A percentile compares a stretch with the other conserved stretches of the same genome.
phyloP scores from a whole-genome alignment of 2,888 invertebrate species.

The Drosophila hawaiiensis region DNA sequence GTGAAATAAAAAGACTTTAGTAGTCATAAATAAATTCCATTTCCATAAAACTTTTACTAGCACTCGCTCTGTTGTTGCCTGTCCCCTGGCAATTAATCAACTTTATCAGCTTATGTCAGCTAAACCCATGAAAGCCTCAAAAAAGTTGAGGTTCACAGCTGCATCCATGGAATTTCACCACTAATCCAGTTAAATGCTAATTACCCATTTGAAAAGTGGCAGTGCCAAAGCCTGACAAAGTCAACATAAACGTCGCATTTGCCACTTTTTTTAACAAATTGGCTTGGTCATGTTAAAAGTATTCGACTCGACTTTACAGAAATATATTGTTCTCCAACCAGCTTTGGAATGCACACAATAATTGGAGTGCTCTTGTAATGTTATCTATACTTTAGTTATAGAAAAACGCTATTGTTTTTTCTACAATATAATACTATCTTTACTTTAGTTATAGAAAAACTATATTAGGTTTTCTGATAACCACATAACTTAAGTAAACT shows the following conservation, averaged over 20 bases:
- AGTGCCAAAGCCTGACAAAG: constrained; percentile 37
- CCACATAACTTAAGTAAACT: too few relatives aligned
- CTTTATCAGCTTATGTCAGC: constrained; percentile 73
- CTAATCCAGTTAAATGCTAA: constrained; percentile 58
- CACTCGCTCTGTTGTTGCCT: not conserved
- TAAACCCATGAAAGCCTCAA: constrained; percentile 25
- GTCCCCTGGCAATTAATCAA: constrained; percentile 62
- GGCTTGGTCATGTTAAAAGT: not conserved
- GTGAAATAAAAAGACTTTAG: not conserved
- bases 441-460: too few relatives aligned
- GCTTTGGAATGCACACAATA: not conserved
- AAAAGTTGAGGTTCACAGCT: constrained; percentile 30
- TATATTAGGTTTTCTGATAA: fast-evolving
- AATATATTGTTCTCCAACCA: not conserved
- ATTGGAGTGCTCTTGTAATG: not conserved
- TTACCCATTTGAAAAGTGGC: constrained; percentile 33
- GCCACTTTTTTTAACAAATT: not conserved
- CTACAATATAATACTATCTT: too few relatives aligned
- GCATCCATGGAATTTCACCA: constrained; percentile 37
- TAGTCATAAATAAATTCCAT: not conserved
- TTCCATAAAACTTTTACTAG: constrained; percentile 11
- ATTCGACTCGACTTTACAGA: not conserved
- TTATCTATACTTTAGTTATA: not conserved
- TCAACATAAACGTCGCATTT: constrained; percentile 11
- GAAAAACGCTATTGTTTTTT: not conserved